These are phyloP conservation scores for Sebastes steindachneri DNA, from an alignment of 2,797 vertebrate species.

Conservation along the genomic window DNA sequence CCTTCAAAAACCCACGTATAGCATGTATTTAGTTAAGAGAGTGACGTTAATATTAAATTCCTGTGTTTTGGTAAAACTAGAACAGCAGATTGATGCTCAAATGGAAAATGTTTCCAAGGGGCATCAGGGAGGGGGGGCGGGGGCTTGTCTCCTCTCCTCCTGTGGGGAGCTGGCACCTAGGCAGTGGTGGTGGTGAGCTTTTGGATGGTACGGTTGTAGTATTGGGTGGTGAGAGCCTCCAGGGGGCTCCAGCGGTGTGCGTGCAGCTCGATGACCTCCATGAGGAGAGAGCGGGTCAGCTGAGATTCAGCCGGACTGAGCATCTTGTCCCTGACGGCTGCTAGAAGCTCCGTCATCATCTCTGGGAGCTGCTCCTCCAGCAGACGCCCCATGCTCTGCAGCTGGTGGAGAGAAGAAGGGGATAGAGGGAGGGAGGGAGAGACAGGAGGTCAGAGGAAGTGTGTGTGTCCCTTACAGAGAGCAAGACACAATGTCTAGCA, in stretches of 20 bases:
- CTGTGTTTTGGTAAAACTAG: constrained; percentile 10
- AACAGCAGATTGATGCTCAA: not conserved
- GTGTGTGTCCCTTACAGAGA: constrained; percentile 14
- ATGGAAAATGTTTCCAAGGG: not conserved
- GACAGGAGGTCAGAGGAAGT: constrained; percentile 36
- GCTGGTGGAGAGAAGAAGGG: constrained; percentile 73
- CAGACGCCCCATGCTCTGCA: constrained; percentile 94
- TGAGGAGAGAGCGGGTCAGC: constrained; percentile 95
- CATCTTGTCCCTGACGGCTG: constrained; percentile 95
- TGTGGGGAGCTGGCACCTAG: constrained; percentile 46
- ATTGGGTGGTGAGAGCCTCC: constrained; percentile 94
- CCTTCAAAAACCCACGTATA: constrained; percentile 3
- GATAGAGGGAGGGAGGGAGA: not conserved
- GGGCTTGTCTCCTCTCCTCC: constrained; percentile 33
- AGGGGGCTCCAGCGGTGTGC: constrained; percentile 97
- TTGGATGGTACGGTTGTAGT: constrained; percentile 99
- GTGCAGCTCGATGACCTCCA: constrained; percentile 98
- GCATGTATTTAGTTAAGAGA: constrained; percentile 12
- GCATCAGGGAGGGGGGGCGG: not conserved
- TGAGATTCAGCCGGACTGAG: constrained; percentile 93
- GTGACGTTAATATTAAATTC: not conserved
- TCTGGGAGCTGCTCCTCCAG: constrained; percentile 97
- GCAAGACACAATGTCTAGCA: constrained; percentile 52
- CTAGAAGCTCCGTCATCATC: constrained; percentile 97
- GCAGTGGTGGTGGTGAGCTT: constrained; percentile 91